These are phyloP conservation scores for Scomberomorus guttatus DNA, from an alignment of 2,797 vertebrate genomes.

Conservation along the genomic window DNA sequence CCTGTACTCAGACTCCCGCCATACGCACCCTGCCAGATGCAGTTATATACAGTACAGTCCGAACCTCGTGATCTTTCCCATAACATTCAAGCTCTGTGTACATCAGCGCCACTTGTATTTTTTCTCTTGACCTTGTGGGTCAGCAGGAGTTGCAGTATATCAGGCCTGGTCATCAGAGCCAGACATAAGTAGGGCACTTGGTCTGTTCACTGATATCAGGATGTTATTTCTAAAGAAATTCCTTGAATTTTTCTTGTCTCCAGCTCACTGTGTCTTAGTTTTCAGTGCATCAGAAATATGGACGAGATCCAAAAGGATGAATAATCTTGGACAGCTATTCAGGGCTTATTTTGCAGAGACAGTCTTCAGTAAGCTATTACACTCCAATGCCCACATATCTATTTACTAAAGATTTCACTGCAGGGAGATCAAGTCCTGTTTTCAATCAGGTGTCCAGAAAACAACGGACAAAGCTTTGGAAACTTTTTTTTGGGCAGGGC, in stretches of 20 bases:
- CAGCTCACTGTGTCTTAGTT: neutral
- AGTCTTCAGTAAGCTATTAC: neutral
- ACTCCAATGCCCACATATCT: neutral
- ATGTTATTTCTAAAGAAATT: constrained; percentile 5
- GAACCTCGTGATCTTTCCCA: constrained; percentile 59
- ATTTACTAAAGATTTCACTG: neutral
- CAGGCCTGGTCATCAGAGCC: constrained; percentile 7
- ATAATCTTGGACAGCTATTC: neutral
- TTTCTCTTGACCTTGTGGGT: neutral
- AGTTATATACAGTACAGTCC: constrained; percentile 34
- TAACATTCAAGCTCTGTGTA: constrained; percentile 15
- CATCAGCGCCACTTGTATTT: constrained; percentile 7
- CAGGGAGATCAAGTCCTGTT: neutral
- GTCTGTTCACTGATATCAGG: constrained; percentile 12
- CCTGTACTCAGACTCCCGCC: constrained; percentile 45
- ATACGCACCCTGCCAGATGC: constrained; percentile 43
- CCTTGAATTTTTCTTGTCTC: constrained; percentile 9
- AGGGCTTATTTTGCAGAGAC: neutral
- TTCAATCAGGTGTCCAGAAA: neutral
- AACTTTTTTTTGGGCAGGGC: neutral
- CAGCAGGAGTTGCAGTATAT: neutral
- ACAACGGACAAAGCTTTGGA: constrained; percentile 7
- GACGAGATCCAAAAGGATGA: neutral
- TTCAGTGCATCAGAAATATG: neutral
- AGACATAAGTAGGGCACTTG: constrained; percentile 21